phyloP scores from a whole-genome alignment of 2,888 invertebrate species.

The Clitarchus hookeri region DNA sequence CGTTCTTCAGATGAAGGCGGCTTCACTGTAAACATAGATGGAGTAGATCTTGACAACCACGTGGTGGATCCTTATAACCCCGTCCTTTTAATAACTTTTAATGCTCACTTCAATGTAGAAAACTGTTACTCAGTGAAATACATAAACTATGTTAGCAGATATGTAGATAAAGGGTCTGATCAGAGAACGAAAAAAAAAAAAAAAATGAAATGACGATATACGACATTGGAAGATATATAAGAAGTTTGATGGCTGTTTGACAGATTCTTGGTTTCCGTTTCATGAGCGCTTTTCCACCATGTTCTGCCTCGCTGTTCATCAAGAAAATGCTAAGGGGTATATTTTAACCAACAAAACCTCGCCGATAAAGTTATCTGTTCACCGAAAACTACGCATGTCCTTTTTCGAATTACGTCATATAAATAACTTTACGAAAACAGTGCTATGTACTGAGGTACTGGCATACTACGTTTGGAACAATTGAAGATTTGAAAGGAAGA shows the following conservation, averaged over 20 bases:
- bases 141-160: conserved; percentile 40
- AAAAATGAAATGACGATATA: no score
- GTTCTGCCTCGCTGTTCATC: conserved; percentile 25
- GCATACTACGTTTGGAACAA: no score
- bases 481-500: no score
- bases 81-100: conserved; percentile 34
- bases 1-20: conserved; percentile 27
- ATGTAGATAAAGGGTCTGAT: conserved; percentile 45
- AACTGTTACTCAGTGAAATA: conserved; percentile 15
- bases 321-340: conserved; percentile 41
- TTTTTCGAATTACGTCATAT: no score
- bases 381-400: no score
- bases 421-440: no score
- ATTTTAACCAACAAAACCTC: not conserved
- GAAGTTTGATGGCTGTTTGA: conserved; percentile 41
- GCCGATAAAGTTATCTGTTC: conserved; percentile 38
- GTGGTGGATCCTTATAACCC: conserved; percentile 43
- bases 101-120: conserved; percentile 45
- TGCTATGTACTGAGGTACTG: no score
- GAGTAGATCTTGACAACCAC: conserved; percentile 39
- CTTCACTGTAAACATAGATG: conserved; percentile 6
- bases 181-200: conserved; percentile 36
- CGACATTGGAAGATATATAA: no score
- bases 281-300: conserved; percentile 10
- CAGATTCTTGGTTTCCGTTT: conserved; percentile 39